Conservation (phyloP, 2,797 vertebrate genomes). For the Pipistrellus pipistrellus region DNA sequence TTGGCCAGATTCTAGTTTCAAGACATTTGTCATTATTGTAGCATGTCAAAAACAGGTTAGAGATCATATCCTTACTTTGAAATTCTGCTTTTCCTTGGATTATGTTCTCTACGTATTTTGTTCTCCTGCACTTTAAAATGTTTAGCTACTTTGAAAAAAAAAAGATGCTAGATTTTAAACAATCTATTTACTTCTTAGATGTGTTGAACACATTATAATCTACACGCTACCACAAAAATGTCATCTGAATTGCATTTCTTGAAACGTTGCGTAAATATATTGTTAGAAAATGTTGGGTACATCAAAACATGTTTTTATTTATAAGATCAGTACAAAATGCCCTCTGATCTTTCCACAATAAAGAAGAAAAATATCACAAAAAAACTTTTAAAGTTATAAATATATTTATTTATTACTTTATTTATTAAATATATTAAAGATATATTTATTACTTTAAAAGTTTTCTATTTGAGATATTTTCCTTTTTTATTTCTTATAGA, state of each 20-base stretch:
- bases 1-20: background rate
- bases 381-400: background rate
- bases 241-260: background rate
- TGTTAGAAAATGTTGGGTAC: background rate
- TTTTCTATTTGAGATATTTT: no score
- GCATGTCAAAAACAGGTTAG: slow-evolving; percentile 8
- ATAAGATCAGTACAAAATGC: background rate
- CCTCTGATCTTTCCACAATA: background rate
- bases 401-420: no score
- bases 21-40: background rate
- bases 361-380: background rate
- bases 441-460: no score
- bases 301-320: slow-evolving; percentile 28
- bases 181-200: background rate
- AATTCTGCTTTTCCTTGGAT: slow-evolving; percentile 3
- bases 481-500: no score
- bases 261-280: background rate
- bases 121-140: background rate
- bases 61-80: background rate
- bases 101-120: background rate
- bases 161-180: background rate
- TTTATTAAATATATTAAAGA: no score
- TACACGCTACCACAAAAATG: background rate
- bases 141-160: background rate
- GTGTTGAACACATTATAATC: background rate